Evolutionary conservation across 2,888 invertebrate species (phyloP).

Genomic region (Malachius bipustulatus): DNA sequence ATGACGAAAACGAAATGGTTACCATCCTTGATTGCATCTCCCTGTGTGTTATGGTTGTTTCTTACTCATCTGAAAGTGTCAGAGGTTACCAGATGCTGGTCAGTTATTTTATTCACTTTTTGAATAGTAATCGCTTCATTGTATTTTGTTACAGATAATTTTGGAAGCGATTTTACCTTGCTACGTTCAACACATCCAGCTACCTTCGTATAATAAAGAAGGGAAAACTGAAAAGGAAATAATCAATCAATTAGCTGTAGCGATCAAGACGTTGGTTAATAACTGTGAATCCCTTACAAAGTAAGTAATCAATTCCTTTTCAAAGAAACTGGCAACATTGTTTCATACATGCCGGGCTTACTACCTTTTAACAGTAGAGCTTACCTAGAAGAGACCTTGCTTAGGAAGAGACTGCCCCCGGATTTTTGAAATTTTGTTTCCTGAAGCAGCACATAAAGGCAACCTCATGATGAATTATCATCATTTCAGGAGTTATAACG

Average conservation of each 20-base stretch:
- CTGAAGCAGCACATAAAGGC: background rate
- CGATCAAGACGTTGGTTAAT: conserved; percentile 89
- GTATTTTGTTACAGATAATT: conserved; percentile 58
- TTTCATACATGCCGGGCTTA: too few species aligned
- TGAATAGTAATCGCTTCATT: conserved; percentile 1
- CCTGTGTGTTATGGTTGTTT: conserved; percentile 97
- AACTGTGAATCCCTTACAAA: conserved; percentile 94
- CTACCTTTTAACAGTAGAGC: too few species aligned
- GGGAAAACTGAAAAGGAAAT: conserved; percentile 89
- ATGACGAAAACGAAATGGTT: conserved; percentile 95
- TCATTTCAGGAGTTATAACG: conserved; percentile 74
- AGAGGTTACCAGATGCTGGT: conserved; percentile 87
- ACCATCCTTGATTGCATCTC: conserved; percentile 94
- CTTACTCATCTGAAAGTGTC: conserved; percentile 93
- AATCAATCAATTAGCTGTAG: conserved; percentile 84
- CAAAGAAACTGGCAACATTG: too few species aligned
- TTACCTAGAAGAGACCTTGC: too few species aligned
- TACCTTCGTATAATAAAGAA: conserved; percentile 77
- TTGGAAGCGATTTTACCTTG: conserved; percentile 93
- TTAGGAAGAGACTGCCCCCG: background rate
- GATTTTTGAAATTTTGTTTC: conserved; percentile 1
- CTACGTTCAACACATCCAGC: conserved; percentile 87
- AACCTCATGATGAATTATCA: conserved; percentile 6
- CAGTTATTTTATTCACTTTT: conserved; percentile 28
- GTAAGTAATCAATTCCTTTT: too few species aligned